Base-by-base conservation (phyloP, 2,888 invertebrate genomes). In the Caenorhabditis sp. region DNA sequence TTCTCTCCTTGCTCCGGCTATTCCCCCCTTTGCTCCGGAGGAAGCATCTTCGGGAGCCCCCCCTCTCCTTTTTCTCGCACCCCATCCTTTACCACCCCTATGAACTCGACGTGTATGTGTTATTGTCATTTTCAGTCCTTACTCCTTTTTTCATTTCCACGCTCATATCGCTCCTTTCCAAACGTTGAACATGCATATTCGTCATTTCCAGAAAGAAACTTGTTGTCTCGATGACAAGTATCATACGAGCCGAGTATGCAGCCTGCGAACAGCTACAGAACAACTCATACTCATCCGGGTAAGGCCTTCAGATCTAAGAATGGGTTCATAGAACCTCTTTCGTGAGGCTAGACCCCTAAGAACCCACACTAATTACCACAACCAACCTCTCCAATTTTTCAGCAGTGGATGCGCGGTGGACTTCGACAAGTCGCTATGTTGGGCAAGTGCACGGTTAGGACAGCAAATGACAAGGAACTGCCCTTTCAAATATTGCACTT, bases 371-470 rank as follows among this genome's bases (percentile, higher is more conserved):
- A 31, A 31, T 49, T 6, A 26, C 12, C 7, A 26, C 41, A 26
- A 44, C 26, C 56, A 28, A 56, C 38, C 2, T 28, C 2, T 28
- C 41, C 16, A 24, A 79, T 83, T 24, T 47, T 47, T 19, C 47
- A 47, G 47, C 56, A 86, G 86, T 49, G 88, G 88, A 28, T 89
- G 89, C 54, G 59, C 81, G 12, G 84, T 85, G 24, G 77, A 89
- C 74, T 91, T 91, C 77, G 91, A 92, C 86, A 86, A 86, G 68
- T 90, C 90, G 3, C 73, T 91, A 61, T 91, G 91, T 79, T 91
- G 91, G 91, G 69, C 85, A 56, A 87, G 86, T 63, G 88, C 89
- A 14, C 70, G 80, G 19, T 73, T 81, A 14, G 91, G 91, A 16
- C 87, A 89, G 38, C 75, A 74, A 10, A 88, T 87, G 66, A 84